These are phyloP conservation scores for Lepilemur ruficaudatus DNA, from an alignment of 2,797 vertebrate genomes.

Conservation along the genomic window DNA sequence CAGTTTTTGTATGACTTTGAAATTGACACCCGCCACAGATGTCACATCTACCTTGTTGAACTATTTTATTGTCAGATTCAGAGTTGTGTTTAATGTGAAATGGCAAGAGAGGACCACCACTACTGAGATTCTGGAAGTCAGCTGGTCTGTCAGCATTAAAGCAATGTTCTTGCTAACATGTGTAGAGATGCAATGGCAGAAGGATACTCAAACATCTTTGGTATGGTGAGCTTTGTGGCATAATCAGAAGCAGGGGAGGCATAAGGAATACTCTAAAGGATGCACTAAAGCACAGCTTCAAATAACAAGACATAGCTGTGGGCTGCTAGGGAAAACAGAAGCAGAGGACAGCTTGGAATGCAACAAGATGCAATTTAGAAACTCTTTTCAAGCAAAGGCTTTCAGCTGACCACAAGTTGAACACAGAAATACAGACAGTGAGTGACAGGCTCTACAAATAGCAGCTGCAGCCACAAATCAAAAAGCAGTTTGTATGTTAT, in stretches of 20 bases:
- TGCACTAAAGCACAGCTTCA: constrained; percentile 49
- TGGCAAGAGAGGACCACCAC: constrained; percentile 24
- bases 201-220: constrained; percentile 28
- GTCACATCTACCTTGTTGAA: constrained; percentile 51
- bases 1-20: constrained; percentile 51
- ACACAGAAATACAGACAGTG: constrained; percentile 57
- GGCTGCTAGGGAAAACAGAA: constrained; percentile 36
- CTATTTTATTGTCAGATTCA: constrained; percentile 26
- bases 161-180: constrained; percentile 47
- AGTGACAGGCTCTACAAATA: constrained; percentile 57
- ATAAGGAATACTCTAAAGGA: constrained; percentile 55
- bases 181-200: constrained; percentile 38
- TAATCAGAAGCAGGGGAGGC: constrained; percentile 50
- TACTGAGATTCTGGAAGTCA: constrained; percentile 44
- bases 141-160: constrained; percentile 37
- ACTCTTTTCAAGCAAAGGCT: constrained; percentile 50
- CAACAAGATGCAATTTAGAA: constrained; percentile 52
- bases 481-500: constrained; percentile 36
- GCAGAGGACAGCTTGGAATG: constrained; percentile 39
- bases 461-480: constrained; percentile 44
- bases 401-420: constrained; percentile 57
- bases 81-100: constrained; percentile 55
- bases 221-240: constrained; percentile 50
- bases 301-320: constrained; percentile 57
- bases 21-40: constrained; percentile 19